These are phyloP conservation scores for Orchesellides sinensis DNA, from an alignment of 2,888 invertebrate species.

Conservation along the genomic window DNA sequence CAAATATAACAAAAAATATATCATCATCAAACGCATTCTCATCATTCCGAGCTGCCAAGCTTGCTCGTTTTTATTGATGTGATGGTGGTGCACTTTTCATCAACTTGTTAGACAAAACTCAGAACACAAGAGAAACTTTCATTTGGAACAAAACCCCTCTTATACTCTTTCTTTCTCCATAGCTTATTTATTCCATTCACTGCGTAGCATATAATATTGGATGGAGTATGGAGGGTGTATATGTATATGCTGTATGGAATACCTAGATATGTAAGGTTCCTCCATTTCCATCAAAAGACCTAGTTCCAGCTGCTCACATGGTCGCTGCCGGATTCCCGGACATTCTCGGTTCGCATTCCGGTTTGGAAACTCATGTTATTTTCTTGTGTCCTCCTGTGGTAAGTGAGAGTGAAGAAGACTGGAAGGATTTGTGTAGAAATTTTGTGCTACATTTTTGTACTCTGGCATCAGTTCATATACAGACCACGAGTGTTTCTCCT, in stretches of 20 bases:
- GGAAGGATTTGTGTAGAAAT: background rate
- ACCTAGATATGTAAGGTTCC: background rate
- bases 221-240: too few species aligned
- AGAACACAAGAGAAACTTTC: background rate
- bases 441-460: constrained; percentile 34
- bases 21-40: constrained; percentile 15
- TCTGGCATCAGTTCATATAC: background rate
- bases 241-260: background rate
- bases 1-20: too few species aligned
- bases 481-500: too few species aligned
- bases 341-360: constrained; percentile 49
- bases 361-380: constrained; percentile 3
- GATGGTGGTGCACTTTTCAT: constrained; percentile 49
- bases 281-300: constrained; percentile 31
- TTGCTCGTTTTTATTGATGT: constrained; percentile 35
- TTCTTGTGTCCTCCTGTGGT: too few species aligned
- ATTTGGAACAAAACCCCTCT: background rate
- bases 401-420: too few species aligned
- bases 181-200: too few species aligned
- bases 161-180: too few species aligned
- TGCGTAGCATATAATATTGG: too few species aligned
- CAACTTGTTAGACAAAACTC: constrained; percentile 36
- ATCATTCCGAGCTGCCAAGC: constrained; percentile 5
- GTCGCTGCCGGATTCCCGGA: constrained; percentile 56
- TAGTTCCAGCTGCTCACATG: constrained; percentile 61